Conservation (phyloP, 2,797 vertebrate species). For the Meda fulgida region DNA sequence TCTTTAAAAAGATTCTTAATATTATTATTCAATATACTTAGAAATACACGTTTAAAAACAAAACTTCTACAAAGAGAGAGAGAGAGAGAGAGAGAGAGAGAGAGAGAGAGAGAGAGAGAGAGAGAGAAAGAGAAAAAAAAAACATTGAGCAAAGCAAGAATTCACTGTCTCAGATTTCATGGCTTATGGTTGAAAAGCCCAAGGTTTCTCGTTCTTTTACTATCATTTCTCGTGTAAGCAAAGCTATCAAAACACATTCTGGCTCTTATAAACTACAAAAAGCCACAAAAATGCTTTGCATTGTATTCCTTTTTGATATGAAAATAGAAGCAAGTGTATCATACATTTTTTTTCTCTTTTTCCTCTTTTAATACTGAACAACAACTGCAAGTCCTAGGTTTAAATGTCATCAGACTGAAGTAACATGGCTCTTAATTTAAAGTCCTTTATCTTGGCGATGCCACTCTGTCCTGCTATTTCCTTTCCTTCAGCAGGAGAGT, state of each 20-base stretch:
- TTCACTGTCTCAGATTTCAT: constrained; percentile 87
- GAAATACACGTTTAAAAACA: constrained; percentile 99
- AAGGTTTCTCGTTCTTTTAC: constrained; percentile 81
- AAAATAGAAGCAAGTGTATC: constrained; percentile 99
- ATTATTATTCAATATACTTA: constrained; percentile 99
- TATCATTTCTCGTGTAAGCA: constrained; percentile 92
- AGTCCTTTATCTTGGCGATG: constrained; percentile 80
- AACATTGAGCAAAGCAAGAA: constrained; percentile 98
- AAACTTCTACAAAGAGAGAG: constrained; percentile 62
- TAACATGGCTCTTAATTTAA: constrained; percentile 86
- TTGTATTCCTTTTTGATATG: constrained; percentile 98
- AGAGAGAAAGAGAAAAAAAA: constrained; percentile 79
- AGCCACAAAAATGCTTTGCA: constrained; percentile 99
- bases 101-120: no score
- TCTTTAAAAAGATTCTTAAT: constrained; percentile 99
- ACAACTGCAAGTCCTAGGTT: constrained; percentile 94
- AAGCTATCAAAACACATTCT: constrained; percentile 99
- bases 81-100: background rate
- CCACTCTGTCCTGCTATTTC: constrained; percentile 71
- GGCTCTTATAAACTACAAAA: constrained; percentile 99
- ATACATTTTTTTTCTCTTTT: constrained; percentile 85
- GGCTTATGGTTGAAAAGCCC: constrained; percentile 91
- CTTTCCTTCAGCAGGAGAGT: constrained; percentile 76
- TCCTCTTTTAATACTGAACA: constrained; percentile 88
- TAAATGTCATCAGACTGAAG: constrained; percentile 69